Evolutionary conservation across 2,888 invertebrate species (phyloP).

Genomic region (Lasioglossum figueresi): DNA sequence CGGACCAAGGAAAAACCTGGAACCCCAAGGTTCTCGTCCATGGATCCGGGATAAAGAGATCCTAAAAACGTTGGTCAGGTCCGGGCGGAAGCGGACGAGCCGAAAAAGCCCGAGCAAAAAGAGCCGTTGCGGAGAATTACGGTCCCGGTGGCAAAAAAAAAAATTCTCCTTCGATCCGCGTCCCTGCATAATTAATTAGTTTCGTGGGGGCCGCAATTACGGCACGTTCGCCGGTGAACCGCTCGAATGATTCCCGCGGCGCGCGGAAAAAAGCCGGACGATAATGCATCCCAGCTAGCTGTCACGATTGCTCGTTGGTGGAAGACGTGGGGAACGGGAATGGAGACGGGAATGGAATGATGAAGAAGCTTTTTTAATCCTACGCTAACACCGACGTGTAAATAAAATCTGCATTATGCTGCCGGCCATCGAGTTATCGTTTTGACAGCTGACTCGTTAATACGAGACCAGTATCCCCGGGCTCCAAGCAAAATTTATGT

Average conservation of each 20-base stretch:
- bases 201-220: constrained; percentile 72
- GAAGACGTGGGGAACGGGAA: background rate
- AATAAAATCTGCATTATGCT: constrained; percentile 65
- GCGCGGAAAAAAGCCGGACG: constrained; percentile 42
- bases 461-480: background rate
- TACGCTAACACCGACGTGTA: constrained; percentile 42
- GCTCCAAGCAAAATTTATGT: background rate
- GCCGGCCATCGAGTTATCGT: constrained; percentile 41
- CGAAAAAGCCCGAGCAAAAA: constrained; percentile 19
- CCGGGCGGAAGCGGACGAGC: constrained; percentile 22
- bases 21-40: background rate
- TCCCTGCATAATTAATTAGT: constrained; percentile 75
- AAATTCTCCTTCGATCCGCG: constrained; percentile 48
- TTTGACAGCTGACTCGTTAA: constrained; percentile 31
- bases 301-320: constrained; percentile 4
- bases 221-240: constrained; percentile 61
- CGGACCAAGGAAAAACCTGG: constrained; percentile 14
- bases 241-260: constrained; percentile 50
- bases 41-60: constrained; percentile 24
- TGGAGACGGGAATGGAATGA: background rate
- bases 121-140: constrained; percentile 27
- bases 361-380: constrained; percentile 39
- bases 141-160: constrained; percentile 26
- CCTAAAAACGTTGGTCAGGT: constrained; percentile 42
- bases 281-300: constrained; percentile 8